A percentile compares a stretch with the other conserved stretches of the same genome.
phyloP scores from a whole-genome alignment of 2,113 vertebrate species.

The Peromyscus leucopus region DNA sequence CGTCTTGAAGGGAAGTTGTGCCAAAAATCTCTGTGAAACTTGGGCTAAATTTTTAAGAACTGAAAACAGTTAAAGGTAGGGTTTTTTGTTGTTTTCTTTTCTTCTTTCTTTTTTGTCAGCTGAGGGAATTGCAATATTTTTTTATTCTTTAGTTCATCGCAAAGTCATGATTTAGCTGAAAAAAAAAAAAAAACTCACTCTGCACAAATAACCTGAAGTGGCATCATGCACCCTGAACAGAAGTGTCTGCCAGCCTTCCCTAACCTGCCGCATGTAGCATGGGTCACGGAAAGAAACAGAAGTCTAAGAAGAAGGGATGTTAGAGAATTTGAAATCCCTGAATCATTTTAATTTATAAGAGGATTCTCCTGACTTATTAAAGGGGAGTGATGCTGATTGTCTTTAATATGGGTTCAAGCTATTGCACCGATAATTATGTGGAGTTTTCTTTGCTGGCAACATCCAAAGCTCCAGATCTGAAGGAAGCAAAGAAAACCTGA shows the following conservation, averaged over 20 bases:
- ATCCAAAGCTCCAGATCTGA: slow-evolving; percentile 39
- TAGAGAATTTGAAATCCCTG: slow-evolving; percentile 66
- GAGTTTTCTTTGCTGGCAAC: slow-evolving; percentile 64
- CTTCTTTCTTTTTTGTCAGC: slow-evolving; percentile 25
- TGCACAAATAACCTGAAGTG: neutral
- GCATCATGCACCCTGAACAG: neutral
- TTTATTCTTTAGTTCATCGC: slow-evolving; percentile 75
- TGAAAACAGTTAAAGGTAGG: slow-evolving; percentile 24
- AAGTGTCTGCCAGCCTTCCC: neutral
- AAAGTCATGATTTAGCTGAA: slow-evolving; percentile 73
- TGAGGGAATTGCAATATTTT: neutral
- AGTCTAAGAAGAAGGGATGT: slow-evolving; percentile 1
- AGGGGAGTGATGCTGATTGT: slow-evolving; percentile 75
- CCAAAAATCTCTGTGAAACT: slow-evolving; percentile 23
- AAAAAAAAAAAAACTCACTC: slow-evolving; percentile 72
- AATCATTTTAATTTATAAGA: slow-evolving; percentile 57
- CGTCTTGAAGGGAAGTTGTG: neutral
- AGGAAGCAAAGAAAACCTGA: slow-evolving; percentile 54
- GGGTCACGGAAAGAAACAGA: neutral
- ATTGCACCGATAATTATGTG: slow-evolving; percentile 63
- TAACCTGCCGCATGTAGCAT: neutral
- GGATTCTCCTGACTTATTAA: slow-evolving; percentile 60
- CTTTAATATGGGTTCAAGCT: slow-evolving; percentile 79
- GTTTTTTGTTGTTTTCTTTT: slow-evolving; percentile 26
- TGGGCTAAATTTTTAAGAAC: slow-evolving; percentile 43